These are phyloP conservation scores for Nineta flava DNA, from an alignment of 2,888 invertebrate genomes.

Conservation along the genomic window DNA sequence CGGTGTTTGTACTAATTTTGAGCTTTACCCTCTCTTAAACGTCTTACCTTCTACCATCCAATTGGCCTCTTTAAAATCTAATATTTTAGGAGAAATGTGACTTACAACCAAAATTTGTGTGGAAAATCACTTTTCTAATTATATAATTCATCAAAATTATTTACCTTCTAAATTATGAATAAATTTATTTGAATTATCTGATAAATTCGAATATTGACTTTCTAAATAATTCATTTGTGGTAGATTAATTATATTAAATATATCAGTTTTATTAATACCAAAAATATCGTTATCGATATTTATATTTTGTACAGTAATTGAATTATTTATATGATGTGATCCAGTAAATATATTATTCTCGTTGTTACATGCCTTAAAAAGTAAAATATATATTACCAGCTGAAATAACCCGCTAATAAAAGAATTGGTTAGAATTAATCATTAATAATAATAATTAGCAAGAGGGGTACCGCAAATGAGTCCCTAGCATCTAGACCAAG, in stretches of 20 bases:
- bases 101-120: no score
- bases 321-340: slow-evolving; percentile 19
- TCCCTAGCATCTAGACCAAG: no score
- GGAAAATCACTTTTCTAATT: no score
- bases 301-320: slow-evolving; percentile 20
- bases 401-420: slow-evolving; percentile 5
- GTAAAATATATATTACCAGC: slow-evolving; percentile 4
- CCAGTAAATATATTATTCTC: slow-evolving; percentile 17
- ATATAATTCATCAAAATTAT: slow-evolving; percentile 6
- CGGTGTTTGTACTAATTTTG: no score
- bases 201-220: neutral
- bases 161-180: slow-evolving; percentile 22
- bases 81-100: no score
- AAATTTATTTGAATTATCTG: slow-evolving; percentile 17
- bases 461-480: no score
- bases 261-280: slow-evolving; percentile 20
- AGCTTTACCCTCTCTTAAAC: no score
- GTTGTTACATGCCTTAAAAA: slow-evolving; percentile 19
- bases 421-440: no score
- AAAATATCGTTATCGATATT: slow-evolving; percentile 19
- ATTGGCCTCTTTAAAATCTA: no score
- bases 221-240: slow-evolving; percentile 9
- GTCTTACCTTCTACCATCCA: no score
- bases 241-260: slow-evolving; percentile 18
- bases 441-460: no score